phyloP scores from a whole-genome alignment of 2,797 vertebrate species.

The Geotrypetes seraphini region DNA sequence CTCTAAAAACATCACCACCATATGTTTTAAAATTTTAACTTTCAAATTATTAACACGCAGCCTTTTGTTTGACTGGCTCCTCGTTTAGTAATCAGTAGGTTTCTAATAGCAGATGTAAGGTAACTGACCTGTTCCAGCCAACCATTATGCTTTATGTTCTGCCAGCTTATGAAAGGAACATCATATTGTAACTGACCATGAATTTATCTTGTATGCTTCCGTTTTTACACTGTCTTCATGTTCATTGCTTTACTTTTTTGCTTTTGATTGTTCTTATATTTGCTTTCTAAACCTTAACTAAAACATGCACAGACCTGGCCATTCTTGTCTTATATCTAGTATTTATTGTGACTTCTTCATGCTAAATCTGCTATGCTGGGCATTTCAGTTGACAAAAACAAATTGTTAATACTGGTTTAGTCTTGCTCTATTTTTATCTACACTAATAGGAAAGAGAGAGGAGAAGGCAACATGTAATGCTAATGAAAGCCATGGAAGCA shows the following conservation, averaged over 20 bases:
- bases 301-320: slow-evolving; percentile 72
- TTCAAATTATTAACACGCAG: slow-evolving; percentile 15
- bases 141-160: slow-evolving; percentile 64
- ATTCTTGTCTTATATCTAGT: slow-evolving; percentile 67
- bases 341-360: slow-evolving; percentile 70
- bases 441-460: slow-evolving; percentile 81
- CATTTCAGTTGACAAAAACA: slow-evolving; percentile 40
- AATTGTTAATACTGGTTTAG: slow-evolving; percentile 21
- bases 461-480: slow-evolving; percentile 85
- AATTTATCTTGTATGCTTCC: slow-evolving; percentile 73
- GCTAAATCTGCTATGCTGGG: slow-evolving; percentile 54
- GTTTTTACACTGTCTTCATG: slow-evolving; percentile 75
- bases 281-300: slow-evolving; percentile 67
- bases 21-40: slow-evolving; percentile 17
- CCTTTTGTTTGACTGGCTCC: slow-evolving; percentile 43
- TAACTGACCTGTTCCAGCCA: slow-evolving; percentile 62
- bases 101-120: slow-evolving; percentile 59
- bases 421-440: slow-evolving; percentile 51
- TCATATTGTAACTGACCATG: slow-evolving; percentile 64
- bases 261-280: slow-evolving; percentile 79
- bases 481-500: slow-evolving; percentile 89
- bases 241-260: slow-evolving; percentile 84
- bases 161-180: slow-evolving; percentile 68
- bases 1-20: slow-evolving; percentile 19
- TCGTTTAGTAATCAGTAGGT: slow-evolving; percentile 40